phyloP scores from a whole-genome alignment of 1,140 invertebrate genomes.

The Caenorhabditis briggsae region DNA sequence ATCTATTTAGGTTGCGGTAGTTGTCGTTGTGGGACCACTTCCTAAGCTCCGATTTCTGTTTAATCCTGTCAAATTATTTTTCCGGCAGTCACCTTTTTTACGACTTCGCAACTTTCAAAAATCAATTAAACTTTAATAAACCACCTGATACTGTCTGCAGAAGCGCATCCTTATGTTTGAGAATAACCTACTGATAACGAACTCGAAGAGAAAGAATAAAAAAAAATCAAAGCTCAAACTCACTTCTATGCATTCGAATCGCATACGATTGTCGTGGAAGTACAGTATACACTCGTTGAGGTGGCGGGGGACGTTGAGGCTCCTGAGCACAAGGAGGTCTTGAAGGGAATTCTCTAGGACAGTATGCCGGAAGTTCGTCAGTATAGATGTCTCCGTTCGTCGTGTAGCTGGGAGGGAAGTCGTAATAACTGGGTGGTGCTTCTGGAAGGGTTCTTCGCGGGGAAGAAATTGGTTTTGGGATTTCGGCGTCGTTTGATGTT shows the following conservation, averaged over 20 bases:
- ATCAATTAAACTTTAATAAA: background rate
- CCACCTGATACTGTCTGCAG: background rate
- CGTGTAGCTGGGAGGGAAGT: conserved; percentile 39
- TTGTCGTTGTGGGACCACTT: no score
- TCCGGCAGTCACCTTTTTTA: no score
- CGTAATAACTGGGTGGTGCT: conserved; percentile 42
- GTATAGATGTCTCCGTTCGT: background rate
- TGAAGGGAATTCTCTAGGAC: background rate
- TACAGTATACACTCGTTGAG: conserved; percentile 11
- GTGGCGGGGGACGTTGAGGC: background rate
- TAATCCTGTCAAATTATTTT: no score
- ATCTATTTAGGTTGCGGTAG: no score
- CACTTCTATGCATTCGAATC: conserved; percentile 9
- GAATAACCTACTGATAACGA: conserved; percentile 15
- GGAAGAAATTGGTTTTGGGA: background rate
- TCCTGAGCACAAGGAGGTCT: conserved; percentile 1
- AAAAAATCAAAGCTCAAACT: background rate
- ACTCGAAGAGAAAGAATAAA: background rate
- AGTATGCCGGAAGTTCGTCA: conserved; percentile 24
- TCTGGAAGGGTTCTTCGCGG: conserved; percentile 38
- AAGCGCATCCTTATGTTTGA: background rate
- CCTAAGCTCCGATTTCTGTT: no score
- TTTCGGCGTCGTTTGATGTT: background rate
- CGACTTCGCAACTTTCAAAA: no score
- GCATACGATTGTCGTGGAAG: conserved; percentile 2